Evolutionary conservation across 2,113 vertebrate species (phyloP).

Genomic region (Lanius ludovicianus): DNA sequence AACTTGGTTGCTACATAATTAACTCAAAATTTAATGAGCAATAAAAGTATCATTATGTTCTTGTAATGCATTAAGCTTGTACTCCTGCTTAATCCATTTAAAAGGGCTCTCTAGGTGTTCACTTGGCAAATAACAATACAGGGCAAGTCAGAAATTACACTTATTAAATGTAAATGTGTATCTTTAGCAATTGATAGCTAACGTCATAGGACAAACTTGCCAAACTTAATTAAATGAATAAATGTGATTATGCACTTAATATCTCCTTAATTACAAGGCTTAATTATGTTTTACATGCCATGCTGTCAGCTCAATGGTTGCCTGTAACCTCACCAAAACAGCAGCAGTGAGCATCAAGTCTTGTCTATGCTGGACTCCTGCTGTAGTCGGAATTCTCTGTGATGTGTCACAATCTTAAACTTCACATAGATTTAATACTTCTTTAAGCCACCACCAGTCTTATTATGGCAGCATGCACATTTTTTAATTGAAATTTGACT

Average conservation of each 20-base stretch:
- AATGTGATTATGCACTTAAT: slow-evolving; percentile 47
- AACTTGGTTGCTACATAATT: slow-evolving; percentile 69
- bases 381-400: not conserved
- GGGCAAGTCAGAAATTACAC: slow-evolving; percentile 7
- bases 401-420: not conserved
- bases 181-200: slow-evolving; percentile 47
- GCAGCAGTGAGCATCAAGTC: not conserved
- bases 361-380: not conserved
- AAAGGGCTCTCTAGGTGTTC: slow-evolving; percentile 34
- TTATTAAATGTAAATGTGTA: slow-evolving; percentile 60
- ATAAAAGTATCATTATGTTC: slow-evolving; percentile 70
- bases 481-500: not conserved
- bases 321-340: not conserved
- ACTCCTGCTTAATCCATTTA: slow-evolving; percentile 46
- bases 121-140: not conserved
- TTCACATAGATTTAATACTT: not conserved
- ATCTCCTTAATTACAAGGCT: slow-evolving; percentile 43
- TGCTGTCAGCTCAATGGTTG: not conserved
- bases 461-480: accelerated
- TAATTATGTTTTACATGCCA: not conserved
- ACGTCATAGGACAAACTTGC: slow-evolving; percentile 25
- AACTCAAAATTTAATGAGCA: slow-evolving; percentile 72
- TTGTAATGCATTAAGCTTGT: slow-evolving; percentile 55
- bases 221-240: slow-evolving; percentile 57
- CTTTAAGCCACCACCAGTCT: not conserved